Conservation (phyloP, 2,113 vertebrate species). For the Gobio gobio region DNA sequence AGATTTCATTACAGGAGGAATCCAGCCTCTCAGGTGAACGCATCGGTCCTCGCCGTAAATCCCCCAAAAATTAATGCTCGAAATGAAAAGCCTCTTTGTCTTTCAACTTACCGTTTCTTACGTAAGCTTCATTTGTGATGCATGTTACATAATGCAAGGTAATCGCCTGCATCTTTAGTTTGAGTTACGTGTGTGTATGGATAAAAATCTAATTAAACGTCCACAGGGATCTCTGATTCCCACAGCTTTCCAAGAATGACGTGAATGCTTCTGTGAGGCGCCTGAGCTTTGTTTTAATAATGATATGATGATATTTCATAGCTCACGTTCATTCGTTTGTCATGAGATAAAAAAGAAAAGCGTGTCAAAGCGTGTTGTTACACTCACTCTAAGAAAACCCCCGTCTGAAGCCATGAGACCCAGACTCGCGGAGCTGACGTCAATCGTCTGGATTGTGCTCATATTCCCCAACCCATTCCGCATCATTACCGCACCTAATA, state of each 20-base stretch:
- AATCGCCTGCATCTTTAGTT: conserved; percentile 14
- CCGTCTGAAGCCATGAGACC: neutral
- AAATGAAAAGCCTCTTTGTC: conserved; percentile 30
- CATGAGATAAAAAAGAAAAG: neutral
- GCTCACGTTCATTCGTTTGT: neutral
- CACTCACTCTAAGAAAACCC: neutral
- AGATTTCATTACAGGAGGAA: neutral
- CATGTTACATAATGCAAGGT: neutral
- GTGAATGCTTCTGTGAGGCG: neutral
- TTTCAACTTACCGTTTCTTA: conserved; percentile 4
- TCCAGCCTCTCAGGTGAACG: neutral
- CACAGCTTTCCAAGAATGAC: conserved; percentile 9
- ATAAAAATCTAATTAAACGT: conserved; percentile 17
- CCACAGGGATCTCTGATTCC: neutral
- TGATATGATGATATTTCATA: neutral
- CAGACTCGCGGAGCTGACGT: conserved; percentile 33
- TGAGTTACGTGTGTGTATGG: neutral
- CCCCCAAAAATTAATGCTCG: neutral
- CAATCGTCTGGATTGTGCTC: conserved; percentile 37
- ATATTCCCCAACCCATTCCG: neutral
- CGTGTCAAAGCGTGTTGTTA: conserved; percentile 18
- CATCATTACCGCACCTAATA: conserved; percentile 33
- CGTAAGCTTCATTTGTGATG: neutral
- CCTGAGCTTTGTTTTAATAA: neutral
- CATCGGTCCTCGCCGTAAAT: neutral